A percentile compares a stretch with the other conserved stretches of the same genome.
Conservation (phyloP, 2,113 vertebrate genomes). For the Nansenia antarctica region DNA sequence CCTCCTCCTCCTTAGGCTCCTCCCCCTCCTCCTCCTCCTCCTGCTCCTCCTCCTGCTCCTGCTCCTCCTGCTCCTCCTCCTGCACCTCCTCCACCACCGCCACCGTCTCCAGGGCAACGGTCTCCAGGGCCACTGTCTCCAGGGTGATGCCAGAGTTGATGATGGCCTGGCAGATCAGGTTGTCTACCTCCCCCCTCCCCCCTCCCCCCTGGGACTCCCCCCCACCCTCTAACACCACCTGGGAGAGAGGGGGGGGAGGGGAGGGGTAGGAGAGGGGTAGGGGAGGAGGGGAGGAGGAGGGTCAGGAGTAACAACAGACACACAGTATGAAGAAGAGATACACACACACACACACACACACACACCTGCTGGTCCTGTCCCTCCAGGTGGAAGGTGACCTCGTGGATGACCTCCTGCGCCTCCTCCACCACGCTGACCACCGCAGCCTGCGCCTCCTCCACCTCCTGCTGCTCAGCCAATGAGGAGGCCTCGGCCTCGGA, state of each 20-base stretch:
- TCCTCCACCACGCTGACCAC: slow-evolving; percentile 88
- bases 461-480: slow-evolving; percentile 36
- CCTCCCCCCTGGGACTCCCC: slow-evolving; percentile 67
- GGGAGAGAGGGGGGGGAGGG: background rate
- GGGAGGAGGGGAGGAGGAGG: no score
- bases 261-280: no score
- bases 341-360: background rate
- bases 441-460: slow-evolving; percentile 68
- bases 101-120: slow-evolving; percentile 62
- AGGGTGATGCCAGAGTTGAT: slow-evolving; percentile 91
- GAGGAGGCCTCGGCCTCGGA: slow-evolving; percentile 43
- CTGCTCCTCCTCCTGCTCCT: slow-evolving; percentile 48
- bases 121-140: slow-evolving; percentile 54
- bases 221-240: slow-evolving; percentile 71
- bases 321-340: no score
- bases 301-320: no score
- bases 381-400: slow-evolving; percentile 92
- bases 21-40: slow-evolving; percentile 58
- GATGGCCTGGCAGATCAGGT: slow-evolving; percentile 91
- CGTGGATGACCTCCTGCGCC: slow-evolving; percentile 86
- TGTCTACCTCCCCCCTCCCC: slow-evolving; percentile 76
- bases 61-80: slow-evolving; percentile 47
- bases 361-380: slow-evolving; percentile 70
- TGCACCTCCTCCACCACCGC: slow-evolving; percentile 53
- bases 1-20: slow-evolving; percentile 53